Conservation (phyloP, 1,140 invertebrate genomes). For the Watersipora subatra region DNA sequence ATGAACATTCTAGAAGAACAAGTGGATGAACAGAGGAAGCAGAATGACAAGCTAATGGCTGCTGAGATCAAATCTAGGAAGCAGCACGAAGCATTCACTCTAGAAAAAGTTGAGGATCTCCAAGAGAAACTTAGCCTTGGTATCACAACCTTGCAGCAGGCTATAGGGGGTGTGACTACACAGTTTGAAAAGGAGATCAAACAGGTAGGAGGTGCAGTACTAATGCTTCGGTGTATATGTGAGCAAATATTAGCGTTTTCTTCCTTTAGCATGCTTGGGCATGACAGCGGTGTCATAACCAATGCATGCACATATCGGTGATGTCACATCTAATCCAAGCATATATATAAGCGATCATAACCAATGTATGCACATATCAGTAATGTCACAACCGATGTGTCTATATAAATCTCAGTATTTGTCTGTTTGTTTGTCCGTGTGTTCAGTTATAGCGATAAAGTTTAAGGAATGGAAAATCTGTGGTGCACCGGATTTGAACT, state of each 20-base stretch:
- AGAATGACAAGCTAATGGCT: conserved; percentile 31
- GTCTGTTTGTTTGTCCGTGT: no score
- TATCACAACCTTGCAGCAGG: conserved; percentile 28
- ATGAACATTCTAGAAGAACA: conserved; percentile 33
- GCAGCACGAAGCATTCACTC: conserved; percentile 23
- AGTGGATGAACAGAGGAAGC: conserved; percentile 27
- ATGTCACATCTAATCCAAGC: no score
- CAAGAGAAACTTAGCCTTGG: conserved; percentile 33
- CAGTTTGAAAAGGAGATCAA: conserved; percentile 16
- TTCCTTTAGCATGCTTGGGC: neutral
- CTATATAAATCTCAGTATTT: no score
- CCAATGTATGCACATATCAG: no score
- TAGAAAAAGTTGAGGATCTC: conserved; percentile 23
- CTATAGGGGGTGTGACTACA: conserved; percentile 28
- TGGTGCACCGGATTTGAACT: no score
- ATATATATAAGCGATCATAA: no score
- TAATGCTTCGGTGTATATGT: no score
- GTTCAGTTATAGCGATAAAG: no score
- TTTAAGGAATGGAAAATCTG: no score
- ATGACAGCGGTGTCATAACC: no score
- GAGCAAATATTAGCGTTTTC: neutral
- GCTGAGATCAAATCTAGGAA: conserved; percentile 39
- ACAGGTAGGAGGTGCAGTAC: conserved; percentile 11
- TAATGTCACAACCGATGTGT: no score
- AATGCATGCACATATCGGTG: no score